A percentile compares a stretch with the other conserved stretches of the same genome.
Evolutionary conservation across 1,140 invertebrate species (phyloP).

Genomic region (Platorchestia sp.): DNA sequence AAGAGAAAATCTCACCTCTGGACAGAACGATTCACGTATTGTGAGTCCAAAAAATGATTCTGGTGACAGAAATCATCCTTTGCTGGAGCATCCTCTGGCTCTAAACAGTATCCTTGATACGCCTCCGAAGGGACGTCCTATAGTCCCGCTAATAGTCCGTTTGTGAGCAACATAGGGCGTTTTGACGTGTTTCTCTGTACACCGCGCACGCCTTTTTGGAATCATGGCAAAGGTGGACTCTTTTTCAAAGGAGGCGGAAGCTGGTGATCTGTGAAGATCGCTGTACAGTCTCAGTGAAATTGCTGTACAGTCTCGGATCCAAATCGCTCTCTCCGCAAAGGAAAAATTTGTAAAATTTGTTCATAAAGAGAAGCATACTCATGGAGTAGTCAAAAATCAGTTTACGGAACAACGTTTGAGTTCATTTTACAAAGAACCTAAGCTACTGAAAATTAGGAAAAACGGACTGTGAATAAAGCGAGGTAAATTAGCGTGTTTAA

Average conservation of each 20-base stretch:
- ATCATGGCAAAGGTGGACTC: not conserved
- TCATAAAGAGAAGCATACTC: not conserved
- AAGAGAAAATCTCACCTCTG: not conserved
- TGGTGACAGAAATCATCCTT: not conserved
- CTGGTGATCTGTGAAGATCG: not conserved
- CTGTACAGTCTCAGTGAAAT: not conserved
- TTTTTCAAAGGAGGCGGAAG: conserved; percentile 38
- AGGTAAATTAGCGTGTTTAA: no score
- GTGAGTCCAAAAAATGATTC: not conserved
- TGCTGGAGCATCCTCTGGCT: not conserved
- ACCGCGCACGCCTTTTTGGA: not conserved
- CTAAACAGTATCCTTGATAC: not conserved
- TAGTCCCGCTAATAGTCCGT: conserved; percentile 3
- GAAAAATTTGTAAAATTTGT: not conserved
- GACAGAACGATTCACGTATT: not conserved
- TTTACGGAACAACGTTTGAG: no score
- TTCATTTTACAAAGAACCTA: no score
- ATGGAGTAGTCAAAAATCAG: not conserved
- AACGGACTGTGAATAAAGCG: no score
- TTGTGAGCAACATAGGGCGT: not conserved
- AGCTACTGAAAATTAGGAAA: no score
- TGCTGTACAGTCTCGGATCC: not conserved
- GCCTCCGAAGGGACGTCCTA: not conserved
- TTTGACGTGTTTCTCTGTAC: not conserved
- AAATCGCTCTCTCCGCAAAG: not conserved